Base-by-base conservation (phyloP, 2,888 invertebrate species). In the Glyphotaelius pellucidus region DNA sequence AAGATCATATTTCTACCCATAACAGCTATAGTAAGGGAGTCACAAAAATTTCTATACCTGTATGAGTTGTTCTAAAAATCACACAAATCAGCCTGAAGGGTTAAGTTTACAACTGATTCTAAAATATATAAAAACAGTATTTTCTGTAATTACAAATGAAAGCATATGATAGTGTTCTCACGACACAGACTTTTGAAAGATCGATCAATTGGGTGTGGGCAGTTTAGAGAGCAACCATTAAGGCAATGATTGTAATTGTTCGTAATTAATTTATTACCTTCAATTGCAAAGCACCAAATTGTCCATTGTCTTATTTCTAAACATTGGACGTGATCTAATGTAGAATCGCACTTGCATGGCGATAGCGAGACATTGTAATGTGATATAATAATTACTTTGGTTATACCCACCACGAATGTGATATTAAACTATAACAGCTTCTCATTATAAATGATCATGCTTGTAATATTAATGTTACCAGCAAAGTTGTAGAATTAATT, bases 221-320 rank as follows among this genome's bases (percentile, higher is more conserved):
- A 86, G 93, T 85, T 90, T 92, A 38, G 90, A 52, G 90, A 91
- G 83, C 92, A 88, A 31, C 84, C 90, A 80, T 92, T 90, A 88
- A 92, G 92, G 88, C 86, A 80, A 86, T 91, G 42, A 80, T 90
- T 90, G 93, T 92, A 93, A 93, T 93, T 93, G 93, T 90, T 42
- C 85, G 87, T 92, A 92, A 93, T 93, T 92, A 92, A 93, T 92
- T 93, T 92, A 92, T 92, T 92, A 92, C 92, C 92, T 90, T 80
- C 93, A 92, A 92, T 93, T 92, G 79, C 90, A 84, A 91, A 80
- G 47, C 86, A 31, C 12, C 85, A 80, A 52, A 84, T 15, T 80
- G 89, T 14, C 89, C 42, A 19, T 31, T 90, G 67, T 83, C 19
- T 90, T 47, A n/a, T 81, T 80, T 42, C 42, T 67, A 67, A 67